Percentiles rank a stretch among this genome's conserved stretches.
Conservation (phyloP, 2,113 vertebrate species). For the Chlorodrepanis virens region DNA sequence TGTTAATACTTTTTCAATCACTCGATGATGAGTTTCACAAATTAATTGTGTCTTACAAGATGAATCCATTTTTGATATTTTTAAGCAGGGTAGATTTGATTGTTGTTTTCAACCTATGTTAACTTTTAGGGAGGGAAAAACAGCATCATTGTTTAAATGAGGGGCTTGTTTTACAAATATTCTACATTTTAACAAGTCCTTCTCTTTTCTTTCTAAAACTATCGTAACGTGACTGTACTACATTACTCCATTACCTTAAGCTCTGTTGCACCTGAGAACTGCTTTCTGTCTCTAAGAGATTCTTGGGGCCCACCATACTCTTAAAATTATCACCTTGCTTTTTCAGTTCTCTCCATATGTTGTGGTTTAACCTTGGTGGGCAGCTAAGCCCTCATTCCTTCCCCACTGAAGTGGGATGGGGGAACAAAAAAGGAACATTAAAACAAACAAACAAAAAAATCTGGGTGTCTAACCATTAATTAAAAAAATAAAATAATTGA, state of each 20-base stretch:
- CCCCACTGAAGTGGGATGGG: fast-evolving
- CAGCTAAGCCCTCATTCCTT: background rate
- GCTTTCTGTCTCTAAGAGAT: background rate
- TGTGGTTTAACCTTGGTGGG: background rate
- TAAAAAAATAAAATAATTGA: background rate
- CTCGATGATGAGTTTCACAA: background rate
- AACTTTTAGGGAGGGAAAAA: background rate
- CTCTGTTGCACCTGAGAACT: background rate
- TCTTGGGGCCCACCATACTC: background rate
- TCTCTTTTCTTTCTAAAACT: background rate
- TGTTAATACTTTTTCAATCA: background rate
- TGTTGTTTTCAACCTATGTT: background rate
- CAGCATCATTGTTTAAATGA: background rate
- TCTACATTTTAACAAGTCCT: background rate
- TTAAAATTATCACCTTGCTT: background rate
- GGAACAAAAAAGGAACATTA: background rate
- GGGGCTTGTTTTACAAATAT: background rate
- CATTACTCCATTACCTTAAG: background rate
- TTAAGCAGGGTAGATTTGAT: background rate
- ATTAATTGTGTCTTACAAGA: background rate
- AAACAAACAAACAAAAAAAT: background rate
- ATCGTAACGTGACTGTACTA: fast-evolving
- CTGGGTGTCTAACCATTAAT: background rate
- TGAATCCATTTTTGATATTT: background rate
- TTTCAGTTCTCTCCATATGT: background rate